Base-by-base conservation (phyloP, 2,888 invertebrate species). In the Arenicola marina region DNA sequence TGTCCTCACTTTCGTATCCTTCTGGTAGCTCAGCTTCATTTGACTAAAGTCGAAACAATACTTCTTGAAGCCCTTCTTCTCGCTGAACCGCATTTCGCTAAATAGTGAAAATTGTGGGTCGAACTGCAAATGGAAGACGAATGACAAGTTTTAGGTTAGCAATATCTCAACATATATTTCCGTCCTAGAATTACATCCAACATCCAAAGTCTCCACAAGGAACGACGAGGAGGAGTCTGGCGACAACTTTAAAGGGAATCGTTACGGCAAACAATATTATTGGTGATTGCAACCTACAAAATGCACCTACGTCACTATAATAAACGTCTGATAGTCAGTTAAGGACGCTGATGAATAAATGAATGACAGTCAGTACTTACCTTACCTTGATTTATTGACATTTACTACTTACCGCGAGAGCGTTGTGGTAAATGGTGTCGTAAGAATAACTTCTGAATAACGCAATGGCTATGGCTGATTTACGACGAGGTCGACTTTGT, bases 21-120 rank as follows among this genome's bases (percentile, higher is more conserved):
- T 90, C 82, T 89, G 89, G 83, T 89, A 88, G 78, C 89, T 88
- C 51, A 95, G 86, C 75, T 88, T 90, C 0, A 89, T 89, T 77
- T 91, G 90, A 64, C 89, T 89, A 74, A 95, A 89, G 80, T 93
- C 92, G 78, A 94, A 92, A 78, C 89, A 88, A 76, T 89, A 89
- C 58, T 86, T 85, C 76, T 91, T 92, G 77, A 92, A 91, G 1
- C 88, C 86, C 79, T 90, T 93, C 59, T 70, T 68, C 26, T 74
- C 76, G 59, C 75, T 70, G 77, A 90, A 90, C 78, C 89, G 89
- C 53, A 93, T 84, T 79, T 93, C 93, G 7, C 90, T 91, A 63
- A 90, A 90, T 31, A 91, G 87, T 7, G 88, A 86, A 53, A 88
- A 85, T 0, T 88, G 87, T 18, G 88, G 87, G 66, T 88, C 85